Percentiles rank a stretch among this genome's conserved stretches.
Evolutionary conservation across 2,797 vertebrate species (phyloP).

Genomic region (Micropoecilia bifurca): DNA sequence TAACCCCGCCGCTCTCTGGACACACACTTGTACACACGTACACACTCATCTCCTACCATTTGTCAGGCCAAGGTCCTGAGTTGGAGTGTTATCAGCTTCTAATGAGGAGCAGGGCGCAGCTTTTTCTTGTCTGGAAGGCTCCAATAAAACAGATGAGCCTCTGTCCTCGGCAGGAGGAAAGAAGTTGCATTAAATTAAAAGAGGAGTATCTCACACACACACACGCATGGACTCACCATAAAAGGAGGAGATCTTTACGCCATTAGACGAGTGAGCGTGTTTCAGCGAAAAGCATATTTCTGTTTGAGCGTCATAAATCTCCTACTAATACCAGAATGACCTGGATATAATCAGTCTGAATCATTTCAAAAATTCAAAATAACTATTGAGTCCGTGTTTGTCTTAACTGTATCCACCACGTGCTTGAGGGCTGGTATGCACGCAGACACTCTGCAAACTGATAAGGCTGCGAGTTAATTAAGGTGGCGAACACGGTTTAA

Average conservation of each 20-base stretch:
- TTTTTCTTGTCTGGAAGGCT: constrained; percentile 75
- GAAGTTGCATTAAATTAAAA: constrained; percentile 41
- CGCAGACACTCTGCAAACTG: constrained; percentile 38
- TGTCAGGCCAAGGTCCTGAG: constrained; percentile 71
- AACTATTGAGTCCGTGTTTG: constrained; percentile 23
- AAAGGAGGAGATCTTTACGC: constrained; percentile 40
- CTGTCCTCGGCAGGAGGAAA: constrained; percentile 51
- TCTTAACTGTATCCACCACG: constrained; percentile 4
- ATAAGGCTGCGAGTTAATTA: constrained; percentile 84
- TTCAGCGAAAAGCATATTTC: background rate
- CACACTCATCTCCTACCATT: constrained; percentile 62
- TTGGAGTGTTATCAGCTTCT: constrained; percentile 70
- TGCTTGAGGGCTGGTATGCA: constrained; percentile 34
- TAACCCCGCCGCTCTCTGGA: constrained; percentile 55
- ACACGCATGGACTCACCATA: constrained; percentile 16
- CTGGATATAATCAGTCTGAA: constrained; percentile 1
- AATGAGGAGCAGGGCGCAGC: constrained; percentile 79
- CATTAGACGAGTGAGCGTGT: constrained; percentile 7
- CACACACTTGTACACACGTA: constrained; percentile 26
- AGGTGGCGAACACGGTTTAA: constrained; percentile 74
- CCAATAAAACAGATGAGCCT: constrained; percentile 76
- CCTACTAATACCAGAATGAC: background rate
- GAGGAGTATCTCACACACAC: constrained; percentile 35
- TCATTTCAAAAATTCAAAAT: constrained; percentile 9
- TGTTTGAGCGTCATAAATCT: background rate